Evolutionary conservation across 2,113 vertebrate genomes (phyloP).

Genomic region (Myotis yumanensis): DNA sequence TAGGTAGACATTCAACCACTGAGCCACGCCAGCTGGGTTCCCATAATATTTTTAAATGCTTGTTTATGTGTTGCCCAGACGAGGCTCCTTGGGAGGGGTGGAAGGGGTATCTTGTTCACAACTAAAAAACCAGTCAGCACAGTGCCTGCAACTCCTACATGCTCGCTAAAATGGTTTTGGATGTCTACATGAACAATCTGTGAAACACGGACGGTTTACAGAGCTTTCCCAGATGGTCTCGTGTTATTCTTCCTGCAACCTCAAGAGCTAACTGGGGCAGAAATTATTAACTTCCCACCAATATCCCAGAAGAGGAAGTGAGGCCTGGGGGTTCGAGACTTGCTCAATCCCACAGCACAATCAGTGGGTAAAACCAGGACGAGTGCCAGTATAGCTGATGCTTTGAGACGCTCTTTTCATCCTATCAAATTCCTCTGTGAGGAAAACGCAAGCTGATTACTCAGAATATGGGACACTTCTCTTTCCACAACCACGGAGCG

Average conservation of each 20-base stretch:
- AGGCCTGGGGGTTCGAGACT: neutral
- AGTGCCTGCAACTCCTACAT: neutral
- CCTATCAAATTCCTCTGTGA: neutral
- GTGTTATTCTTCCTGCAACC: neutral
- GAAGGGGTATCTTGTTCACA: neutral
- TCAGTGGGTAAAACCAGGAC: neutral
- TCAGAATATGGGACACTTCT: neutral
- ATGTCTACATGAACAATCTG: neutral
- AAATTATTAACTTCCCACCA: neutral
- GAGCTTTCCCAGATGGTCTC: neutral
- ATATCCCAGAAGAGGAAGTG: neutral
- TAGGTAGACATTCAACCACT: too few relatives aligned
- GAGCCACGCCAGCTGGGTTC: too few relatives aligned
- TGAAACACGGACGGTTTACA: neutral
- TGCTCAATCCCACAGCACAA: neutral
- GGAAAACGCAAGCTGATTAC: neutral
- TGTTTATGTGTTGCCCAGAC: neutral
- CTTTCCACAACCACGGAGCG: neutral
- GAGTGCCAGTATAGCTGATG: neutral
- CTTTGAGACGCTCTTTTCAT: neutral
- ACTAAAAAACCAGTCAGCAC: constrained; percentile 14
- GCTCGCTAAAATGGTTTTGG: neutral
- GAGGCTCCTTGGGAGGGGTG: neutral
- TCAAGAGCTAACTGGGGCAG: neutral
- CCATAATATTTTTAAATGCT: neutral